Base-by-base conservation (phyloP, 2,888 invertebrate species). In the Mythimna vitellina region DNA sequence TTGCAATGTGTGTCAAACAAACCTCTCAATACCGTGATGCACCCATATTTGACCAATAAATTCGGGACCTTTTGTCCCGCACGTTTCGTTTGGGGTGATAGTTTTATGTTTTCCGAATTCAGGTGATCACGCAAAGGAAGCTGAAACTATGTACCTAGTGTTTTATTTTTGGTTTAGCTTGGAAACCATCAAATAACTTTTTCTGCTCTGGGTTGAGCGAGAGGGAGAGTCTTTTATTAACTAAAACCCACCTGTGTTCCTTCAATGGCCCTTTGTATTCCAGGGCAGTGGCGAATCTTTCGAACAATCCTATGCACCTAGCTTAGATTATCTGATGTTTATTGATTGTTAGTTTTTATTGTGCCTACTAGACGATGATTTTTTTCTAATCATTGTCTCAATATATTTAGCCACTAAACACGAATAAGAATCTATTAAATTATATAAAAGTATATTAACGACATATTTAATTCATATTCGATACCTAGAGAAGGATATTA, bases 41-140 rank as follows among this genome's bases (percentile, higher is more conserved):
- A 12, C 25, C 32, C 20, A 6, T 64, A 51, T 65, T 65, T 60
- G 38, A 38, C 32, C 12, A 72, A 58, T 25, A 22, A 42, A 57
- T 20, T 1, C 29, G 29, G 29, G 29, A 29, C 29, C 29, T 29
- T 29, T 29, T 29, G 29, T 29, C 29, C 29, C 22, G 17, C 29
- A 7, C 22, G 49, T 49, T 57, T 63, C 4, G 17, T 54, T 29
- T 29, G 38, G 1, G 10, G 29, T 29, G 17, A 46, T n/a, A 54
- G 7, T n/a, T 49, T 46, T 22, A n/a, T 3, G 22, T 22, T 8
- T 14, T 69, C 9, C 3, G 8, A 14, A 53, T 60, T 53, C n/a
- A 14, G n/a, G 29, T 17, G 14, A n/a, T 12, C 17, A 17, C 8
- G 17, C 5, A 42, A 58, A 29, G 17, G 7, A 20, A 57, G 7